phyloP scores from a whole-genome alignment of 2,888 invertebrate genomes.

The Drosophila histrio region DNA sequence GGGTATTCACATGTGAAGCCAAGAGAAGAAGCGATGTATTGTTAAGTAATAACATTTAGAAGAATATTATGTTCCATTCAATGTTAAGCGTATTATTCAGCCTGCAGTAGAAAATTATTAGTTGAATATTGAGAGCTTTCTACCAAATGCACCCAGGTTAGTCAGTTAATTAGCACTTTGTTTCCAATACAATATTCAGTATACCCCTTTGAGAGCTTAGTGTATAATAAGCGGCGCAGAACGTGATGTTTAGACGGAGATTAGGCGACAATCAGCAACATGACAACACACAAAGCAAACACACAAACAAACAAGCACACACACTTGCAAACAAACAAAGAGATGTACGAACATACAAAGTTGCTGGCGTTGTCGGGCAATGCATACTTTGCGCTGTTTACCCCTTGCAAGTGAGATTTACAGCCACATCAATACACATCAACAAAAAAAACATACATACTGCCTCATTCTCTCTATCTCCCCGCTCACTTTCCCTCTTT shows the following conservation, averaged over 20 bases:
- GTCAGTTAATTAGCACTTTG: constrained; percentile 6
- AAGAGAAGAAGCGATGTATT: too few relatives aligned
- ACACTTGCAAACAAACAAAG: constrained; percentile 12
- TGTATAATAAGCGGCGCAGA: constrained; percentile 36
- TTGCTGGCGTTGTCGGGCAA: constrained; percentile 30
- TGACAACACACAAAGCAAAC: constrained; percentile 39
- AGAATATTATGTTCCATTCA: not conserved
- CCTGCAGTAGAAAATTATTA: not conserved
- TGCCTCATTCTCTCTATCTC: not conserved
- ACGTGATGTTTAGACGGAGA: constrained; percentile 65
- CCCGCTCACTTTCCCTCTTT: constrained; percentile 17
- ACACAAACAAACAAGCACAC: constrained; percentile 11
- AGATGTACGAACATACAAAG: constrained; percentile 23
- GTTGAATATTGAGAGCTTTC: not conserved
- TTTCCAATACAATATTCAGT: constrained; percentile 2
- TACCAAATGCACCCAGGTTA: not conserved
- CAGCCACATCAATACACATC: constrained; percentile 73
- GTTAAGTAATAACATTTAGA: not conserved
- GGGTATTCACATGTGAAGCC: too few relatives aligned
- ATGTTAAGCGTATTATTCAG: not conserved
- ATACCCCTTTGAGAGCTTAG: constrained; percentile 11
- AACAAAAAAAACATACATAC: constrained; percentile 34
- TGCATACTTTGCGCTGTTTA: constrained; percentile 49
- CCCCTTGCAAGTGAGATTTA: constrained; percentile 64
- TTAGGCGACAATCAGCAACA: constrained; percentile 63